Conservation (phyloP, 1,140 invertebrate species). For the Bombus consobrinus region DNA sequence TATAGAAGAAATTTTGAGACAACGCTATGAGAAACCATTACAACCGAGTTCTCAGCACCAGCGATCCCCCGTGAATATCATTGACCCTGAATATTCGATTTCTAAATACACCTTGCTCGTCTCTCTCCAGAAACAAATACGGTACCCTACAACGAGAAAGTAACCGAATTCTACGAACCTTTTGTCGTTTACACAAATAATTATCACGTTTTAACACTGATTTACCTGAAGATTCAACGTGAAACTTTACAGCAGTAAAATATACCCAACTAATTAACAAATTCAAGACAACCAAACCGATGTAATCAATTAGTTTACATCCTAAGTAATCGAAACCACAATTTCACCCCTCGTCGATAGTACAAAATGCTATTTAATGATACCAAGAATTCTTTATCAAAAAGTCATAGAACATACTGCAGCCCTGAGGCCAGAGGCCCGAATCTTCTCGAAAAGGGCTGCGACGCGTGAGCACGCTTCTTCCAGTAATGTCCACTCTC, state of each 20-base stretch:
- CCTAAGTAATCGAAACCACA: neutral
- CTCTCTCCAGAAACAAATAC: slow-evolving; percentile 30
- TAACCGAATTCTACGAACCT: slow-evolving; percentile 18
- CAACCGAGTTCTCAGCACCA: slow-evolving; percentile 8
- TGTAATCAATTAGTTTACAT: neutral
- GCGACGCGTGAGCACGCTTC: slow-evolving; percentile 40
- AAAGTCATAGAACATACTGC: slow-evolving; percentile 28
- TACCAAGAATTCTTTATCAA: neutral
- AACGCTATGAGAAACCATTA: slow-evolving; percentile 19
- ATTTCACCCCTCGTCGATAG: neutral
- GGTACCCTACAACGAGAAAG: slow-evolving; percentile 29
- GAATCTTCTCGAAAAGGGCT: slow-evolving; percentile 21
- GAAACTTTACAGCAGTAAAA: neutral
- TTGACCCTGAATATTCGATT: slow-evolving; percentile 50
- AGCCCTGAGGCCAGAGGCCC: slow-evolving; percentile 30
- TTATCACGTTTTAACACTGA: slow-evolving; percentile 10
- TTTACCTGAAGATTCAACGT: neutral
- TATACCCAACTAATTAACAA: neutral
- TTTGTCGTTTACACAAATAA: neutral
- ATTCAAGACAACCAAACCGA: neutral
- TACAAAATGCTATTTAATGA: neutral
- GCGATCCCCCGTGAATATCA: slow-evolving; percentile 33
- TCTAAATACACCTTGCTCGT: slow-evolving; percentile 38
- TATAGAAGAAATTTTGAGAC: slow-evolving; percentile 23
- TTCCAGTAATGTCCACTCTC: slow-evolving; percentile 35